Evolutionary conservation across 92 coral and sea anemone species (phyloP).

Genomic region (Epizoanthus stellaris): DNA sequence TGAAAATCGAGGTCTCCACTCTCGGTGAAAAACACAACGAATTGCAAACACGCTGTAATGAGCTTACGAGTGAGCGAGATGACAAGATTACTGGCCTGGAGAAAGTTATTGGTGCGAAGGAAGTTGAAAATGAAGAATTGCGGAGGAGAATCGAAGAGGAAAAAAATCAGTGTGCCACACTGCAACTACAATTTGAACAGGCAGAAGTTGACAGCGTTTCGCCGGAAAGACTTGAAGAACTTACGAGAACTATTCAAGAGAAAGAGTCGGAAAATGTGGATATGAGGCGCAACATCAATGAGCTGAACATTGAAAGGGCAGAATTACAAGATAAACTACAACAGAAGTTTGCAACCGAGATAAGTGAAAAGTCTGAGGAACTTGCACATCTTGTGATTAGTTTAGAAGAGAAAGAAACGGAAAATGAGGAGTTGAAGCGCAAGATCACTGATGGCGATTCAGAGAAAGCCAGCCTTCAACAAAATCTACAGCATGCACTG

Average conservation of each 20-base stretch:
- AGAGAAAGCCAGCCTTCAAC: constrained; percentile 10
- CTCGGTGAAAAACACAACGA: constrained; percentile 50
- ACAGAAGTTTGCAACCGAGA: constrained; percentile 14
- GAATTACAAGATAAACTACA: constrained; percentile 31
- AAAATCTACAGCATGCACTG: constrained; percentile 19
- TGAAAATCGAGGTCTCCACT: constrained; percentile 31
- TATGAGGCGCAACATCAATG: constrained; percentile 17
- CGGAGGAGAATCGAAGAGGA: constrained; percentile 43
- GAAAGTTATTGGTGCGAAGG: constrained; percentile 36
- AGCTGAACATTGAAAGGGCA: constrained; percentile 12
- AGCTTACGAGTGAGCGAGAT: constrained; percentile 52
- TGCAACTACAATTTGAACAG: constrained; percentile 53
- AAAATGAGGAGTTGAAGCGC: background rate
- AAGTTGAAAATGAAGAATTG: constrained; percentile 58
- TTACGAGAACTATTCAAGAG: constrained; percentile 9
- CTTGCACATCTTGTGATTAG: constrained; percentile 8
- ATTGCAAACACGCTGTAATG: constrained; percentile 57
- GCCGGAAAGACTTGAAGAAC: constrained; percentile 11
- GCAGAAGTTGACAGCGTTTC: background rate
- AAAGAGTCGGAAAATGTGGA: constrained; percentile 11
- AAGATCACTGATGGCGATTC: background rate
- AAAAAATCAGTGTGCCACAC: constrained; percentile 37
- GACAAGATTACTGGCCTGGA: constrained; percentile 30
- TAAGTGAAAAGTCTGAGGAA: background rate
- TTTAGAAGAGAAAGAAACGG: constrained; percentile 12